A percentile compares a stretch with the other conserved stretches of the same genome.
These are phyloP conservation scores for Hemibagrus wyckioides DNA, from an alignment of 2,113 vertebrate species.

Conservation along the genomic window DNA sequence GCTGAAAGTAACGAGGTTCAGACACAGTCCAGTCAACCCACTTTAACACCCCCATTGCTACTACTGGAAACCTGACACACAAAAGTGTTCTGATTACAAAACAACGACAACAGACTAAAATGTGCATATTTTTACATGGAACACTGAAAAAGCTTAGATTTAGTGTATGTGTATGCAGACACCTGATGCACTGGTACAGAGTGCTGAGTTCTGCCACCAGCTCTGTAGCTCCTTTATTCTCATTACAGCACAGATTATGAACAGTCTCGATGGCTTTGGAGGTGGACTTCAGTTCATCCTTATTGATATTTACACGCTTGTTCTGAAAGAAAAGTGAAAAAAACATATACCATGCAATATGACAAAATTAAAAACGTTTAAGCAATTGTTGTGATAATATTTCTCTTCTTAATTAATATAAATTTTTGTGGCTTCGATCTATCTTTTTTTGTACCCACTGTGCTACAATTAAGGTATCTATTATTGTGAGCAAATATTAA, in stretches of 20 bases:
- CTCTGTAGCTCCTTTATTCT: conserved; percentile 97
- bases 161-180: conserved; percentile 21
- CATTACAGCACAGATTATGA: conserved; percentile 95
- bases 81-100: background rate
- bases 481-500: background rate
- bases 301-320: conserved; percentile 96
- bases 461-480: background rate
- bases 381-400: background rate
- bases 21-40: conserved; percentile 99
- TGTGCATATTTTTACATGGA: background rate
- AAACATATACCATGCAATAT: background rate
- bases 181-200: conserved; percentile 90
- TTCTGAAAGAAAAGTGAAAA: conserved; percentile 74
- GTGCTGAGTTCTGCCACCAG: conserved; percentile 94
- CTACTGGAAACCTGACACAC: conserved; percentile 87
- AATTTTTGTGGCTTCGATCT: background rate
- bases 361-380: background rate
- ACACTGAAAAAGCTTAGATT: background rate
- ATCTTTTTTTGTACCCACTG: background rate
- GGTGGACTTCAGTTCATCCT: conserved; percentile 94
- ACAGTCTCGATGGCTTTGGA: conserved; percentile 96
- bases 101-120: background rate
- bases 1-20: conserved; percentile 95
- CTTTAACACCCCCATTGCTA: conserved; percentile 96
- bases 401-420: background rate